Base-by-base conservation (phyloP, 2,888 invertebrate genomes). In the Cerceris rybyensis region DNA sequence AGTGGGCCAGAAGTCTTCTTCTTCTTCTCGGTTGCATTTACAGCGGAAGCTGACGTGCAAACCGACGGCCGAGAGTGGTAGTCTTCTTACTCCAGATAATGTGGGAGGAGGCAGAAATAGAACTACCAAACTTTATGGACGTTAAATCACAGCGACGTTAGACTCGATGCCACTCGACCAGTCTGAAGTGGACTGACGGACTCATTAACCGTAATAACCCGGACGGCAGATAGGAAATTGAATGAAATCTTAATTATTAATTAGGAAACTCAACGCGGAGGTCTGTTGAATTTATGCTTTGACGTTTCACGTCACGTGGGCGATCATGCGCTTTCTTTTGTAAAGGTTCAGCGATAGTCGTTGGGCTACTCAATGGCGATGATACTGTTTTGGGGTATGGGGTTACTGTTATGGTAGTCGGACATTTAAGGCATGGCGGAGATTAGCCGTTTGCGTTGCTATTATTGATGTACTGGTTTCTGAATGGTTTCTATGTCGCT, bases 1-100 rank as follows among this genome's bases (percentile, higher is more conserved):
- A 86, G 83, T 88, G 84, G 83, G 81, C 86, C 84, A 86, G 68
- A 73, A 75, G 71, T 71, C 69, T 76, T 72, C 58, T 52, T 59
- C 61, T 14, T 41, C 54, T 46, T 52, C 71, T 63, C 42, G 63
- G 60, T 46, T 28, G 76, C 69, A 68, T 55, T 49, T n/a, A 60
- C 73, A 69, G 60, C 82, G 81, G 70, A 77, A 78, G 77, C 75
- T 61, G 8, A 6, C 58, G 50, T 43, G 50, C 58, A 67, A 42
- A 58, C 54, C 58, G 65, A 42, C 75, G 61, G 61, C 59, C 50
- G 54, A 65, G 58, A 59, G 73, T 57, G 61, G 58, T 28, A 42
- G 64, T 70, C 75, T 54, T 60, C 49, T 70, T 54, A 50, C 42
- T 49, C n/a, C 49, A 54, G 69, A 79, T 46, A 66, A 71, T 54